Evolutionary conservation across 2,888 invertebrate species (phyloP).

Genomic region (Ditula angustiorana): DNA sequence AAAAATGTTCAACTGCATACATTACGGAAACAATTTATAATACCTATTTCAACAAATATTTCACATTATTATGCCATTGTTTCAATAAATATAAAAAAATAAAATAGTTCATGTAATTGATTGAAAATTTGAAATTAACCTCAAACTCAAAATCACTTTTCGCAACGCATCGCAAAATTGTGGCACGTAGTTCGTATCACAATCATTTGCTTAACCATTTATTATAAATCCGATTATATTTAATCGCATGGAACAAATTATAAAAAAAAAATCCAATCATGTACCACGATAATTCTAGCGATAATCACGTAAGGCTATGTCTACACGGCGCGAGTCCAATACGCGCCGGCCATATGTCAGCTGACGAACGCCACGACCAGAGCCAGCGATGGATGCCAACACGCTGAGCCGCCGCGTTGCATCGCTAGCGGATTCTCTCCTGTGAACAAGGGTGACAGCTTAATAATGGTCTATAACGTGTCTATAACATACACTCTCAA

Average conservation of each 20-base stretch:
- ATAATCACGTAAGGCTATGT: constrained; percentile 27
- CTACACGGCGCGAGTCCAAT: constrained; percentile 62
- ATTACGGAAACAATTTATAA: too few species aligned
- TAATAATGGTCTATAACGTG: background rate
- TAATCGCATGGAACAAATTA: too few species aligned
- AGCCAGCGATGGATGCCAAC: constrained; percentile 66
- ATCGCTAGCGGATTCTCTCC: constrained; percentile 82
- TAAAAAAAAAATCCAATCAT: constrained; percentile 27
- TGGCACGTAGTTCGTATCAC: too few species aligned
- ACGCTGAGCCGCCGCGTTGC: constrained; percentile 73
- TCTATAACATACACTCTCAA: background rate
- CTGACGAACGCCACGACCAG: constrained; percentile 61
- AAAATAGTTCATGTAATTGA: too few species aligned
- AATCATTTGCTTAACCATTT: too few species aligned
- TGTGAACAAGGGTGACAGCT: constrained; percentile 53
- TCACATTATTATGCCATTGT: too few species aligned
- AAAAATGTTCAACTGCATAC: background rate
- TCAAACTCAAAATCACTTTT: too few species aligned
- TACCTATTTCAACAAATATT: too few species aligned
- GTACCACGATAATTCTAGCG: constrained; percentile 25
- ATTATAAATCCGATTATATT: too few species aligned
- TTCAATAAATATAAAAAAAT: too few species aligned
- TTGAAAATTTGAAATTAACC: too few species aligned
- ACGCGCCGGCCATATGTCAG: constrained; percentile 77
- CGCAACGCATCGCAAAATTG: too few species aligned